Evolutionary conservation across 2,888 invertebrate species (phyloP).

Genomic region (Lysandra coridon): DNA sequence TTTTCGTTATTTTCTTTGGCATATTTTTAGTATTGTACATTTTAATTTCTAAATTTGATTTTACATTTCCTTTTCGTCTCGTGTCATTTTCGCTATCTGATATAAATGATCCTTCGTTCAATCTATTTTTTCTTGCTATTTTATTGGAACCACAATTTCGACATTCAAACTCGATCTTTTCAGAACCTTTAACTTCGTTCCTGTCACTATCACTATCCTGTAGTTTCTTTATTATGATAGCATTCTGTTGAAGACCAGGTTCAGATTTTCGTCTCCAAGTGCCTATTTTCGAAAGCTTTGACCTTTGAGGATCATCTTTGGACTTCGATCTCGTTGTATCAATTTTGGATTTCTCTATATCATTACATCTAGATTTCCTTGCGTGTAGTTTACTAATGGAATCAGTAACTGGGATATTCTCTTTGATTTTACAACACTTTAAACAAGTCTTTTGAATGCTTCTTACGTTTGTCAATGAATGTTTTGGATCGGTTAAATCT

Average conservation of each 20-base stretch:
- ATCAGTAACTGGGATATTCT: slow-evolving; percentile 70
- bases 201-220: slow-evolving; percentile 66
- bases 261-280: slow-evolving; percentile 87
- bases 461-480: slow-evolving; percentile 59
- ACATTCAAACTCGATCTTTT: slow-evolving; percentile 75
- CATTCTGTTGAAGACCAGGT: slow-evolving; percentile 81
- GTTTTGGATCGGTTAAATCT: slow-evolving; percentile 61
- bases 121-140: slow-evolving; percentile 60
- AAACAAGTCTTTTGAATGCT: slow-evolving; percentile 70
- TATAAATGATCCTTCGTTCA: slow-evolving; percentile 55
- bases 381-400: slow-evolving; percentile 53
- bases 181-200: slow-evolving; percentile 58
- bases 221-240: slow-evolving; percentile 58
- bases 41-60: slow-evolving; percentile 76
- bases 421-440: slow-evolving; percentile 75
- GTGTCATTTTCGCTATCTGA: slow-evolving; percentile 66
- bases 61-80: slow-evolving; percentile 51
- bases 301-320: slow-evolving; percentile 74
- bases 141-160: slow-evolving; percentile 72
- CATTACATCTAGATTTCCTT: slow-evolving; percentile 65
- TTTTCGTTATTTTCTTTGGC: slow-evolving; percentile 85
- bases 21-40: slow-evolving; percentile 85
- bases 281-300: slow-evolving; percentile 77
- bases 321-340: slow-evolving; percentile 76
- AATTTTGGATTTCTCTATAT: slow-evolving; percentile 57